These are phyloP conservation scores for Alentia gelatinosa DNA, from an alignment of 2,888 invertebrate genomes.

Conservation along the genomic window DNA sequence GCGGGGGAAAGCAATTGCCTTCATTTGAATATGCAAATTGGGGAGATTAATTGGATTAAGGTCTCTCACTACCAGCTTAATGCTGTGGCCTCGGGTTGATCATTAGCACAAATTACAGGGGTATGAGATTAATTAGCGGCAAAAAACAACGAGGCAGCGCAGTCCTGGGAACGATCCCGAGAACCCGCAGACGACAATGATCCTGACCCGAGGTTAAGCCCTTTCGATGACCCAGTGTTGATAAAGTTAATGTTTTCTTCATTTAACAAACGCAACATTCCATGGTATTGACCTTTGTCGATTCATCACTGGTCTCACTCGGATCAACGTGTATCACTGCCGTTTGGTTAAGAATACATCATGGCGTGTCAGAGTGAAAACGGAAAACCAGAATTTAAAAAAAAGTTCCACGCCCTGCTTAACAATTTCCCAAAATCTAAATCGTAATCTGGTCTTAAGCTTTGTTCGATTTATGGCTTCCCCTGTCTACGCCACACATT, in stretches of 20 bases:
- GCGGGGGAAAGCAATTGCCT: background rate
- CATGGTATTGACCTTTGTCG: background rate
- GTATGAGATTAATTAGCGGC: slow-evolving; percentile 40
- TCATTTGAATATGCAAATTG: slow-evolving; percentile 52
- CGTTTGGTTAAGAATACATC: background rate
- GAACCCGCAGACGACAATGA: slow-evolving; percentile 6
- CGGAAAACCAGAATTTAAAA: background rate
- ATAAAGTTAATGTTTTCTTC: background rate
- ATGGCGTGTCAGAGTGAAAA: background rate
- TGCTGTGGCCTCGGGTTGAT: slow-evolving; percentile 49
- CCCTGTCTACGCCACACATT: background rate
- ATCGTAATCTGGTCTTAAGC: background rate
- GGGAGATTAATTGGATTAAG: slow-evolving; percentile 51
- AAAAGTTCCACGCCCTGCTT: too few relatives aligned
- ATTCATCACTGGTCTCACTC: background rate
- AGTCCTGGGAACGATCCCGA: background rate
- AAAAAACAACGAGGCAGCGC: slow-evolving; percentile 22
- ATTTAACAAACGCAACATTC: background rate
- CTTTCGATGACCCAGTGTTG: slow-evolving; percentile 17
- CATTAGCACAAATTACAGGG: slow-evolving; percentile 53
- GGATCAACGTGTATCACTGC: background rate
- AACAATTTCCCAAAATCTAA: background rate
- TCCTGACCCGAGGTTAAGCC: slow-evolving; percentile 22
- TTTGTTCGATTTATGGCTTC: background rate
- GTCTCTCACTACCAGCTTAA: slow-evolving; percentile 37